Percentiles rank a stretch among this genome's conserved stretches.
Conservation (phyloP, 2,797 vertebrate species). For the Calcarius lapponicus region DNA sequence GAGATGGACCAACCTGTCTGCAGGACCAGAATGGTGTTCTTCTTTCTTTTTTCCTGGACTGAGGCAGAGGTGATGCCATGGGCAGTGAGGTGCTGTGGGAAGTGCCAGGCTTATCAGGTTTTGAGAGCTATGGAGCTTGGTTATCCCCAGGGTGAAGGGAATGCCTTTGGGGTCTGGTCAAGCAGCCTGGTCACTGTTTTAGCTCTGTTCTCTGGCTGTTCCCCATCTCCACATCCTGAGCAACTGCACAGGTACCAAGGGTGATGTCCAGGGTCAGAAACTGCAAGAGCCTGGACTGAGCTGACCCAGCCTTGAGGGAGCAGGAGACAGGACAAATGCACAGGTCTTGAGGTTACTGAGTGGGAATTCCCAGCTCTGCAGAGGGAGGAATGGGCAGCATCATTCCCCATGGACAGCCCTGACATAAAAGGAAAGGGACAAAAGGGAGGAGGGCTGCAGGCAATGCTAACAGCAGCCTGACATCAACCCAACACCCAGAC, state of each 20-base stretch:
- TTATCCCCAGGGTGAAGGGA: not conserved
- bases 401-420: not conserved
- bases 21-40: not conserved
- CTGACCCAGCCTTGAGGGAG: not conserved
- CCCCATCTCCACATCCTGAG: not conserved
- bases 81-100: not conserved
- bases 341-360: not conserved
- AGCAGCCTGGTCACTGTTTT: not conserved
- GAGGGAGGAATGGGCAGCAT: not conserved
- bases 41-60: not conserved
- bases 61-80: not conserved
- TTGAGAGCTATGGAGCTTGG: not conserved
- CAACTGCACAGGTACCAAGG: not conserved
- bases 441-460: not conserved
- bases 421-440: not conserved
- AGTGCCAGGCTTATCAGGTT: accelerated
- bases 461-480: not conserved
- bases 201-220: not conserved
- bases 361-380: not conserved
- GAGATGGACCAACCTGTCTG: not conserved
- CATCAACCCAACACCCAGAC: not conserved
- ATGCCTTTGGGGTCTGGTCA: not conserved
- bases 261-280: not conserved
- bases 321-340: not conserved
- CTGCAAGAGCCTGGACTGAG: not conserved